phyloP scores from a whole-genome alignment of 2,797 vertebrate genomes.

The Chelmon rostratus region DNA sequence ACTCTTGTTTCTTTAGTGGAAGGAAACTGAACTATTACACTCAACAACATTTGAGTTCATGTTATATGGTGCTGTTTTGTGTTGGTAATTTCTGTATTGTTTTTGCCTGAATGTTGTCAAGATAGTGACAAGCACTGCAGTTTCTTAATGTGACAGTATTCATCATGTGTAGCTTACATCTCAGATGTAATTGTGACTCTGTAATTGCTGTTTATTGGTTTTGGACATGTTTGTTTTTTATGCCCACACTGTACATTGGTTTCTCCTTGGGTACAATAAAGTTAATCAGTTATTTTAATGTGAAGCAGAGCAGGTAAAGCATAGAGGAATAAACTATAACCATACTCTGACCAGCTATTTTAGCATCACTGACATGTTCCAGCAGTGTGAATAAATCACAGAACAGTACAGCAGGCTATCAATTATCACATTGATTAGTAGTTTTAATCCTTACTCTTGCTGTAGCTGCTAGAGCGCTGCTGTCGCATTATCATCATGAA shows the following conservation, averaged over 20 bases:
- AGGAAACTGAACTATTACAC: background rate
- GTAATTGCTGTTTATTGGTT: background rate
- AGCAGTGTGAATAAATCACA: background rate
- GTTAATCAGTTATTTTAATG: background rate
- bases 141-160: background rate
- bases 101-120: background rate
- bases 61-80: background rate
- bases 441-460: background rate
- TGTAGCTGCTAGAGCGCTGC: background rate
- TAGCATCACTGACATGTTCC: background rate
- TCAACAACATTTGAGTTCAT: background rate
- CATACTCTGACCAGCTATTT: background rate
- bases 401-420: background rate
- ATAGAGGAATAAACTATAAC: background rate
- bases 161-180: background rate
- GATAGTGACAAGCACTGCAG: background rate
- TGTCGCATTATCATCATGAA: background rate
- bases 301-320: conserved; percentile 5
- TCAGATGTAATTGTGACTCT: background rate
- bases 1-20: background rate
- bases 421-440: background rate
- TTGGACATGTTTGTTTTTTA: background rate
- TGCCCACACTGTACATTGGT: background rate
- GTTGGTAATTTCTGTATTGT: background rate
- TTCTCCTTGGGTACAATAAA: background rate